Evolutionary conservation across 1,140 invertebrate genomes (phyloP).

Genomic region (Achatina immaculata): DNA sequence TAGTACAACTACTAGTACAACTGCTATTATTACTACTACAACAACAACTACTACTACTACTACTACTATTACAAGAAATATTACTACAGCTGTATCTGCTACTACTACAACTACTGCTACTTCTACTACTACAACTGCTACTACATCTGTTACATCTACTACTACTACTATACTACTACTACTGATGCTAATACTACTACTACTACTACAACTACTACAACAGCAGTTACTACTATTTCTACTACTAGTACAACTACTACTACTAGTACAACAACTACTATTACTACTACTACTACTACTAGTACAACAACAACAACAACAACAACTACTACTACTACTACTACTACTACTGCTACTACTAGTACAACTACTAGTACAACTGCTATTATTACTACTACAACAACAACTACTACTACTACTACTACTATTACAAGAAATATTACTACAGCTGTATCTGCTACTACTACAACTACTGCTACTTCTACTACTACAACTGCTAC

Average conservation of each 20-base stretch:
- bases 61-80: not conserved
- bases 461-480: not conserved
- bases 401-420: not conserved
- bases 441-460: not conserved
- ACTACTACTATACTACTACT: too few species aligned
- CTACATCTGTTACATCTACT: too few species aligned
- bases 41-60: not conserved
- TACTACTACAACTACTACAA: not conserved
- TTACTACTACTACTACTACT: conserved; percentile 20
- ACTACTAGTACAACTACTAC: not conserved
- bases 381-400: not conserved
- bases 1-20: not conserved
- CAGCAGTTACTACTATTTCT: not conserved
- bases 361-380: not conserved
- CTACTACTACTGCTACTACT: conserved; percentile 2
- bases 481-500: not conserved
- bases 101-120: not conserved
- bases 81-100: not conserved
- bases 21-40: not conserved
- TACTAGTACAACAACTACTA: not conserved
- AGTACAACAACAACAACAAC: not conserved
- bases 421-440: not conserved
- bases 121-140: not conserved
- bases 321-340: not conserved
- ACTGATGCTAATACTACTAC: not conserved